These are phyloP conservation scores for Papilio protenor DNA, from an alignment of 2,888 invertebrate species.

Conservation along the genomic window DNA sequence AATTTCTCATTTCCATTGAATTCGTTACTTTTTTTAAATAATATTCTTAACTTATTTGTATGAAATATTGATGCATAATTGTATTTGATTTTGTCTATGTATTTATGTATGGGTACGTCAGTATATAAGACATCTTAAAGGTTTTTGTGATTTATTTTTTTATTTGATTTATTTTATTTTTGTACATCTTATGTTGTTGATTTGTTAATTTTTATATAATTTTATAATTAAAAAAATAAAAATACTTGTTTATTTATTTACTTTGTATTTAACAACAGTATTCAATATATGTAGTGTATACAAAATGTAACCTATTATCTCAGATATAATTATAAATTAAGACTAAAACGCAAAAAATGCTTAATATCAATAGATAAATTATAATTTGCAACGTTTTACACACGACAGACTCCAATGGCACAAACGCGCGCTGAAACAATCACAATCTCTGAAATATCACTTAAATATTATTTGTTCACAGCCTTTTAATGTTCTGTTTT, in stretches of 20 bases:
- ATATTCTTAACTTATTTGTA: background rate
- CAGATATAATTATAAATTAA: slow-evolving; percentile 38
- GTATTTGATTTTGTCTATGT: background rate
- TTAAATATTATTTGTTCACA: slow-evolving; percentile 67
- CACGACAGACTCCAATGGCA: slow-evolving; percentile 46
- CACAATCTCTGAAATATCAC: slow-evolving; percentile 24
- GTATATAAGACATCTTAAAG: background rate
- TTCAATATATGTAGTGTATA: slow-evolving; percentile 55
- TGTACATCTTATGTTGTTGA: slow-evolving; percentile 8
- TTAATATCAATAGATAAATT: slow-evolving; percentile 22
- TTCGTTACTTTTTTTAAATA: background rate
- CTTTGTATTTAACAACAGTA: slow-evolving; percentile 53
- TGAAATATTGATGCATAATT: background rate
- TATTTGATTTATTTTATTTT: slow-evolving; percentile 1
- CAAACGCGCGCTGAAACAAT: slow-evolving; percentile 43
- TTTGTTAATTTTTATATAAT: slow-evolving; percentile 4
- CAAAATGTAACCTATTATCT: slow-evolving; percentile 56
- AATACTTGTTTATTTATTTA: slow-evolving; percentile 23
- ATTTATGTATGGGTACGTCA: background rate
- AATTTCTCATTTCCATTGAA: too few relatives aligned
- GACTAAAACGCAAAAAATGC: slow-evolving; percentile 37
- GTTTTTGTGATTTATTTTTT: background rate
- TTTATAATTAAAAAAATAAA: slow-evolving; percentile 13
- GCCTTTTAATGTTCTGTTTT: slow-evolving; percentile 58
- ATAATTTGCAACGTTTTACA: slow-evolving; percentile 42